Percentiles rank a stretch among this genome's conserved stretches.
phyloP scores from a whole-genome alignment of 1,140 invertebrate genomes.

The Muscidifurax raptorellus region DNA sequence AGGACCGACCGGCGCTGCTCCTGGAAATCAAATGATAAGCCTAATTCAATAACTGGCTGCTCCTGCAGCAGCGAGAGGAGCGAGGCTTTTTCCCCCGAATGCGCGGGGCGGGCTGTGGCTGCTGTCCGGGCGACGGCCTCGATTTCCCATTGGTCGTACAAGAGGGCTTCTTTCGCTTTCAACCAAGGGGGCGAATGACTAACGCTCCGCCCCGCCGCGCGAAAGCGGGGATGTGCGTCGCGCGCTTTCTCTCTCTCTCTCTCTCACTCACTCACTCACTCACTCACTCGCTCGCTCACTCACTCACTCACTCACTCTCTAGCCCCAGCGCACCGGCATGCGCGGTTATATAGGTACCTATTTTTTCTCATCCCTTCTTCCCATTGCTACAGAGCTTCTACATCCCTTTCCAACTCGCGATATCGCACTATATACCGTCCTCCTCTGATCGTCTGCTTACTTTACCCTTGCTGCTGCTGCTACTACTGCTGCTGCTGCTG shows the following conservation, averaged over 20 bases:
- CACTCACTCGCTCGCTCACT: too few species aligned
- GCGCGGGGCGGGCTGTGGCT: background rate
- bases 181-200: background rate
- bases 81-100: background rate
- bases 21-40: constrained; percentile 85
- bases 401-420: too few species aligned
- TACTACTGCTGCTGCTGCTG: too few species aligned
- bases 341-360: too few species aligned
- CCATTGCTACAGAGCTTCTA: too few species aligned
- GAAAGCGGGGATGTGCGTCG: constrained; percentile 15
- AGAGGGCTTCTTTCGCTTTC: constrained; percentile 47
- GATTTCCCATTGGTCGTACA: background rate
- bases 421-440: too few species aligned
- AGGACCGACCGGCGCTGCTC: constrained; percentile 78
- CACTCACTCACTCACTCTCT: too few species aligned
- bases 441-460: too few species aligned
- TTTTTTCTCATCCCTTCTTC: too few species aligned
- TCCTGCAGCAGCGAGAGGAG: background rate
- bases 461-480: too few species aligned
- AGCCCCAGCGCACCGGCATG: too few species aligned
- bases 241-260: background rate
- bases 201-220: too few species aligned
- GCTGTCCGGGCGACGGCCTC: background rate
- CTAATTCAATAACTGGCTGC: constrained; percentile 81
- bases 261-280: background rate